These are phyloP conservation scores for Euclidia mi DNA, from an alignment of 2,888 invertebrate genomes.

Conservation along the genomic window DNA sequence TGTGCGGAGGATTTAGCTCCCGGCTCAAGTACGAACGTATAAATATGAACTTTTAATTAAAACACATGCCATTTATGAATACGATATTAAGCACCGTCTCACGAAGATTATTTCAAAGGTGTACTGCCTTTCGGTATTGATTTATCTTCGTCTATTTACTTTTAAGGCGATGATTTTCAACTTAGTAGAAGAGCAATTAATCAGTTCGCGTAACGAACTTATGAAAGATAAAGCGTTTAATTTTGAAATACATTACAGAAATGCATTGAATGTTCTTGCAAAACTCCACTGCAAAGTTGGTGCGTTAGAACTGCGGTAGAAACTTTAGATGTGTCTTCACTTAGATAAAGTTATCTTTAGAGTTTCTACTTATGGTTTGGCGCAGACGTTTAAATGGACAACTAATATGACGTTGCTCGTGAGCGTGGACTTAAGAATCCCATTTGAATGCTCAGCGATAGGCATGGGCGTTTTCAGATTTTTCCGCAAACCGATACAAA, in stretches of 20 bases:
- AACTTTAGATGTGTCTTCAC: too few relatives aligned
- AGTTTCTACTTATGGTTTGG: slow-evolving; percentile 25
- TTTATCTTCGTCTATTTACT: slow-evolving; percentile 33
- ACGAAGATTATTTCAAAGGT: slow-evolving; percentile 22
- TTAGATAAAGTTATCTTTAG: too few relatives aligned
- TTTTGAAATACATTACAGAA: slow-evolving; percentile 37
- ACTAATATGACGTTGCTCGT: slow-evolving; percentile 51
- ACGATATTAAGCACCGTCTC: slow-evolving; percentile 9
- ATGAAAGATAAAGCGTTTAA: slow-evolving; percentile 36
- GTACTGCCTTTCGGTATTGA: slow-evolving; percentile 28
- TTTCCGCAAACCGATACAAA: too few relatives aligned
- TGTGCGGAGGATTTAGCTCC: slow-evolving; percentile 40
- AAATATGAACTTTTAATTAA: slow-evolving; percentile 40
- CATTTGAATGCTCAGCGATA: slow-evolving; percentile 53
- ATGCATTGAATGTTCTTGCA: slow-evolving; percentile 37
- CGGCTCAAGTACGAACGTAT: slow-evolving; percentile 17
- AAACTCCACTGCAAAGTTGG: slow-evolving; percentile 24
- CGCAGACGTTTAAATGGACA: slow-evolving; percentile 47
- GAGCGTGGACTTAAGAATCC: slow-evolving; percentile 53
- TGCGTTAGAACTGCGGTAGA: slow-evolving; percentile 26
- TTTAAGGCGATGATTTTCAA: slow-evolving; percentile 27
- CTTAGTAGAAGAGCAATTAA: slow-evolving; percentile 38
- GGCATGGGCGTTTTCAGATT: too few relatives aligned
- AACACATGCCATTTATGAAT: slow-evolving; percentile 28
- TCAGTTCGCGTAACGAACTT: slow-evolving; percentile 29